Base-by-base conservation (phyloP, 2,888 invertebrate species). In the Acanthacorydalis orientalis region DNA sequence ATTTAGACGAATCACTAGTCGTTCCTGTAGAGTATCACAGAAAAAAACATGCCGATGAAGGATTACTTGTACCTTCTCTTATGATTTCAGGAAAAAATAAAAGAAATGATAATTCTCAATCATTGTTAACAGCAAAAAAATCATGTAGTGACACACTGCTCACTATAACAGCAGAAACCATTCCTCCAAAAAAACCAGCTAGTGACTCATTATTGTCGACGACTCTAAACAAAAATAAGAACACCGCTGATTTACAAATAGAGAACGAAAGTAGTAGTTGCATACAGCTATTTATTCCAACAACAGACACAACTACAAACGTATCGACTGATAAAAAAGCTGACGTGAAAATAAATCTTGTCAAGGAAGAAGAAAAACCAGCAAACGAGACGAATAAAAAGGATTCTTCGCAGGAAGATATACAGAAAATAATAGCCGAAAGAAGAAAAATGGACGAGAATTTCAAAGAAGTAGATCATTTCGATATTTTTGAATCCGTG, bases 381-480 rank as follows among this genome's bases (percentile, higher is more conserved):
- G 14, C n/a, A n/a, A 23, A 4, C 8, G 8, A 16, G 7, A 31
- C 31, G 31, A 39, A 11, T n/a, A 23, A 31, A 9, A 31, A 42
- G 4, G 16, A 42, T 14, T 23, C 54, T 64, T 65, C 51, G 64
- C 62, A 64, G 51, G 67, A 77, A 53, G 74, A 72, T 53, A 74
- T 77, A 53, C 70, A 76, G 57, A 72, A 74, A 59, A 75, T 76
- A 48, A 76, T 76, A 55, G 73, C 73, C 9, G 77, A 77, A 60
- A 66, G 77, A 53, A 64, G 77, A 52, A 74, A 75, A 59, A 66
- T 75, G 44, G 77, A 76, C 50, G 65, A 71, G 35, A 63, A 59
- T 48, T 52, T 62, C 4, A 63, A 61, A 52, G 61, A 62, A 53
- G 60, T 62, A 48, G 57, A 61, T 48, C 56, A 59, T 46, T 61